Conservation (phyloP, 2,113 vertebrate genomes). For the Lophotis ruficrista region DNA sequence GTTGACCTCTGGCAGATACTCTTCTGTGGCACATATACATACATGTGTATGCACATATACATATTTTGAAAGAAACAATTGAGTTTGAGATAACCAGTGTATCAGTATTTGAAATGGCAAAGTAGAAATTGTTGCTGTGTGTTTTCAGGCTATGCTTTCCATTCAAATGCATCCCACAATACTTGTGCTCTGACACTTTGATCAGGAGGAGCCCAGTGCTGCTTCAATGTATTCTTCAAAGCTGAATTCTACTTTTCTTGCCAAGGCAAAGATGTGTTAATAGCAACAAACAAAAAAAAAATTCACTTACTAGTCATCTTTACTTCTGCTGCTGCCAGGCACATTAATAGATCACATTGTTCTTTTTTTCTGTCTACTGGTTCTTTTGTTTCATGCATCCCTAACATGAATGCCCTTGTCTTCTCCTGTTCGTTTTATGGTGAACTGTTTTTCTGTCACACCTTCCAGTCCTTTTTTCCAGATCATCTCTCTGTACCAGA, state of each 20-base stretch:
- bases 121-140: background rate
- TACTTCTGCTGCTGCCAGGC: background rate
- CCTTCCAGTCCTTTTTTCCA: background rate
- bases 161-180: background rate
- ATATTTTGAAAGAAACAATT: background rate
- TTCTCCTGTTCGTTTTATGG: background rate
- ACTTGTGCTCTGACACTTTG: background rate
- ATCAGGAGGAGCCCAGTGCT: background rate
- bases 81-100: background rate
- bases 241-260: background rate
- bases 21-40: background rate
- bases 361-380: accelerated
- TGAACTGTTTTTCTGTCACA: background rate
- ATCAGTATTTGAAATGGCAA: background rate
- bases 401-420: background rate
- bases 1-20: background rate
- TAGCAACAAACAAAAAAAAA: background rate
- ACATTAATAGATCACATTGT: background rate
- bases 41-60: background rate
- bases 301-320: background rate
- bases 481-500: background rate
- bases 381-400: background rate
- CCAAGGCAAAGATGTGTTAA: background rate
- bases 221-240: background rate
- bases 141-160: background rate